A percentile compares a stretch with the other conserved stretches of the same genome.
phyloP scores from a whole-genome alignment of 1,140 invertebrate genomes.

The Drosophila saltans region DNA sequence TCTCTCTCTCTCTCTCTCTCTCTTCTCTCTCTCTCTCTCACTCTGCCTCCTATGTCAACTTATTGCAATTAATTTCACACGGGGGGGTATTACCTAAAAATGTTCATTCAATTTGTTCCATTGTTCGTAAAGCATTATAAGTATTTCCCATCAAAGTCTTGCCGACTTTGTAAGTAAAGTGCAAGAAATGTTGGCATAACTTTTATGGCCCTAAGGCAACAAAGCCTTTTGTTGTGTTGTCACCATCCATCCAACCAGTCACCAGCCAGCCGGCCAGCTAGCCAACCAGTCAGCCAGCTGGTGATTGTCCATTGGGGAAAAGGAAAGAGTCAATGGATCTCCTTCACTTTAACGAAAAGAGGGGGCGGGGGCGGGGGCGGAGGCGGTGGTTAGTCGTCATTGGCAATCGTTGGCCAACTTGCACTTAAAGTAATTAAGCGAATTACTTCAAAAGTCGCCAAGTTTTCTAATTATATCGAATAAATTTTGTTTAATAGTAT shows the following conservation, averaged over 20 bases:
- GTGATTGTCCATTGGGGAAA: slow-evolving; percentile 5
- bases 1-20: not conserved
- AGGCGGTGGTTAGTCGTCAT: not conserved
- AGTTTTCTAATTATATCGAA: slow-evolving; percentile 82
- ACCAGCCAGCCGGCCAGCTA: not conserved
- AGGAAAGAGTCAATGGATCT: not conserved
- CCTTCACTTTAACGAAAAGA: not conserved
- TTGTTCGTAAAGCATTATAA: slow-evolving; percentile 20
- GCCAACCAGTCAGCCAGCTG: slow-evolving; percentile 1
- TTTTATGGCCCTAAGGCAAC: slow-evolving; percentile 21
- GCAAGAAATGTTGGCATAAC: slow-evolving; percentile 21
- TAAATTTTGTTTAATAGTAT: slow-evolving; percentile 80
- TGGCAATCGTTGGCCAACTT: slow-evolving; percentile 22
- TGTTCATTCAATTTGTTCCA: slow-evolving; percentile 7
- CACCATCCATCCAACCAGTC: slow-evolving; percentile 5
- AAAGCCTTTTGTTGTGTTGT: slow-evolving; percentile 16
- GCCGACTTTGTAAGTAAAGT: too few species aligned
- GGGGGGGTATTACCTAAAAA: not conserved
- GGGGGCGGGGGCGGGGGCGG: not conserved
- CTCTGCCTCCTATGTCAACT: not conserved
- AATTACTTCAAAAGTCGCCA: slow-evolving; percentile 82
- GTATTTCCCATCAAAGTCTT: slow-evolving; percentile 17
- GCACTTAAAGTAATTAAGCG: slow-evolving; percentile 81
- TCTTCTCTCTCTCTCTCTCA: not conserved
- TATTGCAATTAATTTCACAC: slow-evolving; percentile 18